Evolutionary conservation across 2,888 invertebrate species (phyloP), one percentile per base, ranked within the genome.

Genomic region (Mythimna impura): DNA sequence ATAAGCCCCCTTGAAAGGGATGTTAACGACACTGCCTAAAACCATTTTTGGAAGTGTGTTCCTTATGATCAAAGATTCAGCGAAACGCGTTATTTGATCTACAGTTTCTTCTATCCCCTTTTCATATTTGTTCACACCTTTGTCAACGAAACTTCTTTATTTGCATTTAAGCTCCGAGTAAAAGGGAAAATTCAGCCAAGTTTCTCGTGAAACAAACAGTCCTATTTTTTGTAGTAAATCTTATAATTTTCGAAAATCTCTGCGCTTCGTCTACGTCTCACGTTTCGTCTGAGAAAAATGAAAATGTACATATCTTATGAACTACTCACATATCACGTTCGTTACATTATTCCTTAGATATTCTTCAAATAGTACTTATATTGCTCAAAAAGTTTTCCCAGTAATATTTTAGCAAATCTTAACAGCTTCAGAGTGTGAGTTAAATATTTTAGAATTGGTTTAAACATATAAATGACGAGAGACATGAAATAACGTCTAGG

Each of bases 251-350:
- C n/a, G 36, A 64, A 78, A 83, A 80, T 75, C 83, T 66, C 70
- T n/a, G 65, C 30, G 60, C n/a, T 75, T 57, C 17, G 62, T 75
- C 65, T 68, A 52, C 62, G 66, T 68, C 67, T 80, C 68, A 75
- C 71, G 71, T 83, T 79, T 47, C 57, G 47, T 25, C 25, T 34
- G 68, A 69, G 76, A 81, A 80, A 83, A 81, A 81, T 81, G 83
- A 81, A 71, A 80, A 73, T 69, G 73, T 83, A 80, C 80, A 83
- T 83, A 75, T 85, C 80, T 85, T 83, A 85, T 83, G 83, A 83
- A 83, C 58, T 66, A 68, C 65, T 75, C 58, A 36, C 70, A 74
- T 71, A 68, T 75, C 62, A 75, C 71, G 75, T 80, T 71, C 34
- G 55, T 68, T 81, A 79, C 61, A 74, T 80, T 82, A 83, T 80